Base-by-base conservation (phyloP, 2,888 invertebrate species). In the Sinhomidia bicolor region DNA sequence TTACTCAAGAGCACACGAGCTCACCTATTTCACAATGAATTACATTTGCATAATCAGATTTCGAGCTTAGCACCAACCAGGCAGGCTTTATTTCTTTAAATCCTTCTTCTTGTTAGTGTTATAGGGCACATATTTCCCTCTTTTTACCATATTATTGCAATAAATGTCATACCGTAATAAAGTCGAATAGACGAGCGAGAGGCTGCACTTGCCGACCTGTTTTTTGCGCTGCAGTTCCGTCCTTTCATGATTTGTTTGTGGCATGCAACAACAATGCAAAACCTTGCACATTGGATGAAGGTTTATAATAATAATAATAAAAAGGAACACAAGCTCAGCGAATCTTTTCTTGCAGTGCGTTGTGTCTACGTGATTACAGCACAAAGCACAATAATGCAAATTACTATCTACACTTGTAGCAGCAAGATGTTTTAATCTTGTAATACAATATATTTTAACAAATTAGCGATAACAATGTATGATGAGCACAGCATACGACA, bases 201-300 rank as follows among this genome's bases (percentile, higher is more conserved):
- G 29, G 62, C 32, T 62, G 54, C 20, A 6, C n/a, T 79, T 79
- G n/a, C 12, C 65, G 85, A 86, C 85, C 85, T 80, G 79, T 79
- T 86, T 86, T 86, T 57, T 80, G 68, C 68, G 41, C 41, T n/a
- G 17, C 44, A 86, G 80, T 86, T 86, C 85, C 85, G 79, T 86
- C 78, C 80, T 57, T 80, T 71, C 62, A 85, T 65, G 32, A 41
- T 68, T 86, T 80, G 20, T 78, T 32, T 23, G 9, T 71, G 20
- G 41, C 80, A 79, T 80, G 85, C 71, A 71, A 86, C 23, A 60
- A 78, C 10, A 60, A 20, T 10, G 57, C 17, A 20, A 41, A 20
- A 57, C 29, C 62, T 29, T 62, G n/a, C 41, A 41, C 17, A 68
- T 68, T 41, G 41, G 20, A 6, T 68, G n/a, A n/a, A n/a, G n/a